These are phyloP conservation scores for Apolygus lucorum DNA, from an alignment of 1,140 invertebrate species.

Conservation along the genomic window DNA sequence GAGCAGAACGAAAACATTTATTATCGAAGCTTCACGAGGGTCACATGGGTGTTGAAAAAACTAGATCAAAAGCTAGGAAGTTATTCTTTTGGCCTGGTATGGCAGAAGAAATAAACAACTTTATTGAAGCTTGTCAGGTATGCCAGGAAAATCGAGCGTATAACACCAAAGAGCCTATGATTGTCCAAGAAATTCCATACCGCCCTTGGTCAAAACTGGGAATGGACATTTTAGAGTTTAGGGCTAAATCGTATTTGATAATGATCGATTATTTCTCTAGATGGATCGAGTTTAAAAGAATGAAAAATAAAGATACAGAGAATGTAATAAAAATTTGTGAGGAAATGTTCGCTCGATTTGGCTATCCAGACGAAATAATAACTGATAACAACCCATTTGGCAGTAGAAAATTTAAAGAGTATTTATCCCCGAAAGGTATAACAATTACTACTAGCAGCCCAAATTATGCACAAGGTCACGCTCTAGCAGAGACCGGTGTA, in stretches of 20 bases:
- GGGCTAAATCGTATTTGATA: slow-evolving; percentile 26
- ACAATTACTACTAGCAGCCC: neutral
- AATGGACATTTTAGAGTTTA: slow-evolving; percentile 28
- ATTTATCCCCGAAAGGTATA: neutral
- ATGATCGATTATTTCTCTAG: slow-evolving; percentile 32
- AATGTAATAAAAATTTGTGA: neutral
- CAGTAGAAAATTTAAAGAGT: neutral
- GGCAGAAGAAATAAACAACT: slow-evolving; percentile 41
- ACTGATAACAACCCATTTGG: neutral
- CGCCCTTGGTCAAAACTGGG: slow-evolving; percentile 12
- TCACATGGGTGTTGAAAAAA: slow-evolving; percentile 42
- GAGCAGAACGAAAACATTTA: slow-evolving; percentile 36
- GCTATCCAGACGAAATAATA: neutral
- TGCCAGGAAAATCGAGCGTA: slow-evolving; percentile 32
- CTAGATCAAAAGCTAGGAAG: slow-evolving; percentile 37
- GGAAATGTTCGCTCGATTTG: neutral
- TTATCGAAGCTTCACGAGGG: slow-evolving; percentile 39
- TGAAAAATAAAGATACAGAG: neutral
- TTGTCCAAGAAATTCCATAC: slow-evolving; percentile 22
- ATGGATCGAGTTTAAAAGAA: slow-evolving; percentile 22
- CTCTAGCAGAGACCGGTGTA: neutral
- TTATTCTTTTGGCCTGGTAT: slow-evolving; percentile 43
- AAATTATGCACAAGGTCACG: neutral
- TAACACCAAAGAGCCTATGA: slow-evolving; percentile 38
- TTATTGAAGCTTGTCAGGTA: no score